Percentiles rank a stretch among this genome's conserved stretches.
These are phyloP conservation scores for Drosophila takahashii DNA, from an alignment of 1,140 invertebrate genomes.

Conservation along the genomic window DNA sequence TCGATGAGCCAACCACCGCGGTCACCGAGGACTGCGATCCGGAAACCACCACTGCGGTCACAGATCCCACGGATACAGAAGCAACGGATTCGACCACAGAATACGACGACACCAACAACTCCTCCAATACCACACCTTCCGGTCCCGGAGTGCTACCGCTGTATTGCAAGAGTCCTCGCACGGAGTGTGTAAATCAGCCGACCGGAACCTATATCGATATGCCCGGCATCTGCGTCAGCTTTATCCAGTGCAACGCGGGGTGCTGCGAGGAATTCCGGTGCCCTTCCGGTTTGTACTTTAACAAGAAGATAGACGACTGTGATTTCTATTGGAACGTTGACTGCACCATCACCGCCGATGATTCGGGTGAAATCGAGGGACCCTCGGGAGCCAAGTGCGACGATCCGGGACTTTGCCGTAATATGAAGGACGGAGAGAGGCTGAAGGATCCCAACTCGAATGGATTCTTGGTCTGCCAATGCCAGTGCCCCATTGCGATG, in stretches of 20 bases:
- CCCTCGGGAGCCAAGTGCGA: constrained; percentile 59
- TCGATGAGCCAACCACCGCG: constrained; percentile 4
- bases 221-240: constrained; percentile 41
- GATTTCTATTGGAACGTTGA: constrained; percentile 45
- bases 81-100: constrained; percentile 1
- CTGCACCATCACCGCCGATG: constrained; percentile 28
- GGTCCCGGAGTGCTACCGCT: constrained; percentile 17
- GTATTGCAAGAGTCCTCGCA: constrained; percentile 34
- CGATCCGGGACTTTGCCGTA: constrained; percentile 27
- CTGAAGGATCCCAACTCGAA: constrained; percentile 42
- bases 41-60: not conserved
- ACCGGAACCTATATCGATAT: constrained; percentile 23
- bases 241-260: constrained; percentile 52
- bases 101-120: not conserved
- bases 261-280: constrained; percentile 46
- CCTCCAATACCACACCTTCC: constrained; percentile 11
- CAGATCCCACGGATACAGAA: constrained; percentile 5
- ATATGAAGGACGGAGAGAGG: constrained; percentile 30
- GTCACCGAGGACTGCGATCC: constrained; percentile 22
- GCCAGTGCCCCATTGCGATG: constrained; percentile 66
- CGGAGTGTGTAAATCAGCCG: constrained; percentile 14
- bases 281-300: constrained; percentile 58
- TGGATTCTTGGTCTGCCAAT: constrained; percentile 65
- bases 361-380: constrained; percentile 30
- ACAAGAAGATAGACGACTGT: not conserved